These are phyloP conservation scores for Melanotus villosus DNA, from an alignment of 2,888 invertebrate genomes.

Conservation along the genomic window DNA sequence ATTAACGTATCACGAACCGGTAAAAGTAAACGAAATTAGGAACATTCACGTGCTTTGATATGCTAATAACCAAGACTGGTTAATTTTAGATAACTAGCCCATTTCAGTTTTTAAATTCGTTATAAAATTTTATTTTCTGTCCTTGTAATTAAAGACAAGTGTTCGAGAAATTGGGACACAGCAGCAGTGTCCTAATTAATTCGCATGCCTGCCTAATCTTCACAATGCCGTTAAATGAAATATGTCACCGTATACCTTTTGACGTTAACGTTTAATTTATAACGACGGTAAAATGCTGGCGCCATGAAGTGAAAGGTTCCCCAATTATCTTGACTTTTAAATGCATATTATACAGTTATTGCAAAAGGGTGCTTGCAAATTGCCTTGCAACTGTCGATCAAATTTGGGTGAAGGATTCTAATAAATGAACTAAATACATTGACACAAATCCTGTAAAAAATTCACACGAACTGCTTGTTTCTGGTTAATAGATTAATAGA, in stretches of 20 bases:
- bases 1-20: no score
- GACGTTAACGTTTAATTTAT: conserved; percentile 10
- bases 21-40: no score
- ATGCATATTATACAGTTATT: conserved; percentile 19
- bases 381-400: conserved; percentile 40
- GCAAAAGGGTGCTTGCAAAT: conserved; percentile 47
- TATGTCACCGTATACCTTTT: not conserved
- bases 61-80: no score
- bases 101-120: no score
- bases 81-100: no score
- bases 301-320: conserved; percentile 51
- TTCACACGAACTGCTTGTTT: not conserved
- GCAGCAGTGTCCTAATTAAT: no score
- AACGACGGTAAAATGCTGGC: conserved; percentile 28
- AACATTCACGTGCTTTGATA: no score
- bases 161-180: no score
- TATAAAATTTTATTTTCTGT: no score
- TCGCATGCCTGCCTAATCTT: no score
- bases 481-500: no score
- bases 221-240: not conserved
- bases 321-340: conserved; percentile 44
- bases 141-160: no score
- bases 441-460: conserved; percentile 4
- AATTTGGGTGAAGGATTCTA: conserved; percentile 46
- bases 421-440: conserved; percentile 12